These are phyloP conservation scores for human (Homo sapiens) DNA, from an alignment of 2,113 vertebrate species.

Conservation along the genomic window GRCh38 chr13:88627501-88628000, in stretches of 20 bases:
- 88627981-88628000: background rate
- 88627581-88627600: too few relatives aligned
- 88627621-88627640: background rate
- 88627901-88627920: background rate
- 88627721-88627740: background rate
- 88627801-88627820: background rate
- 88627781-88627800: background rate
- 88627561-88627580: too few relatives aligned
- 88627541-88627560: background rate
- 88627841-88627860: background rate
- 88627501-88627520: background rate
- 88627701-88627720: background rate
- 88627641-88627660: background rate
- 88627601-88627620: background rate
- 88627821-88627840: background rate
- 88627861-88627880: background rate
- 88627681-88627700: background rate
- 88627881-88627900: accelerated
- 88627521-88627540: background rate
- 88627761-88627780: background rate
- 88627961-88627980: too few relatives aligned
- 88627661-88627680: background rate
- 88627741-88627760: background rate
- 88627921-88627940: background rate
- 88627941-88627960: background rate